phyloP scores from a whole-genome alignment of 2,113 vertebrate species.

The Brienomyrus longianalis region DNA sequence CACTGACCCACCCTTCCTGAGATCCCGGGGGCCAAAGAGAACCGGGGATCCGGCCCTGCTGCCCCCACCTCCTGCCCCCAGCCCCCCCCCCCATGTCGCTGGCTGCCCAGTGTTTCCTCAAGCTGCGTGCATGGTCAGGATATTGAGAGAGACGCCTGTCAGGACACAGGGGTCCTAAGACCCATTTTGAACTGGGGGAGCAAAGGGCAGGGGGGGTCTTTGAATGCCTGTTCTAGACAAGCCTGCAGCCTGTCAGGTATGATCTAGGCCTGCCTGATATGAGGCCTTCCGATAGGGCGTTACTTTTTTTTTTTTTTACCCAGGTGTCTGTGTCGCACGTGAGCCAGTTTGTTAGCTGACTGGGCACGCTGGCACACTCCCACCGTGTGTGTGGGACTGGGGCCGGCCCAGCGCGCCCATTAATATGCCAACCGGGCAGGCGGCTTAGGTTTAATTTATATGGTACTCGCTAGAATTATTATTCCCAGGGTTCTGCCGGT shows the following conservation, averaged over 20 bases:
- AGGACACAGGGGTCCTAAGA: constrained; percentile 55
- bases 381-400: constrained; percentile 36
- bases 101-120: constrained; percentile 39
- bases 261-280: neutral
- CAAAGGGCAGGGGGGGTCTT: constrained; percentile 24
- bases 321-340: constrained; percentile 21
- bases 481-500: constrained; percentile 54
- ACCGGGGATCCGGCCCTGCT: constrained; percentile 17
- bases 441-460: constrained; percentile 65
- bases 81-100: constrained; percentile 31
- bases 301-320: neutral
- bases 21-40: constrained; percentile 14
- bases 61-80: constrained; percentile 27
- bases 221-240: constrained; percentile 41
- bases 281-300: neutral
- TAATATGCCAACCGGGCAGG: constrained; percentile 59
- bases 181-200: constrained; percentile 28
- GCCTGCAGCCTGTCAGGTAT: constrained; percentile 51
- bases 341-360: constrained; percentile 29
- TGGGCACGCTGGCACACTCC: constrained; percentile 14
- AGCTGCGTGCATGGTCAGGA: constrained; percentile 50
- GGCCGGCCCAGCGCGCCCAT: constrained; percentile 34
- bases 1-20: neutral
- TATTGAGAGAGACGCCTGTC: constrained; percentile 64
- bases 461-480: constrained; percentile 60